Percentiles rank a stretch among this genome's conserved stretches.
These are phyloP conservation scores for Parambassis ranga DNA, from an alignment of 2,797 vertebrate species.

Conservation along the genomic window DNA sequence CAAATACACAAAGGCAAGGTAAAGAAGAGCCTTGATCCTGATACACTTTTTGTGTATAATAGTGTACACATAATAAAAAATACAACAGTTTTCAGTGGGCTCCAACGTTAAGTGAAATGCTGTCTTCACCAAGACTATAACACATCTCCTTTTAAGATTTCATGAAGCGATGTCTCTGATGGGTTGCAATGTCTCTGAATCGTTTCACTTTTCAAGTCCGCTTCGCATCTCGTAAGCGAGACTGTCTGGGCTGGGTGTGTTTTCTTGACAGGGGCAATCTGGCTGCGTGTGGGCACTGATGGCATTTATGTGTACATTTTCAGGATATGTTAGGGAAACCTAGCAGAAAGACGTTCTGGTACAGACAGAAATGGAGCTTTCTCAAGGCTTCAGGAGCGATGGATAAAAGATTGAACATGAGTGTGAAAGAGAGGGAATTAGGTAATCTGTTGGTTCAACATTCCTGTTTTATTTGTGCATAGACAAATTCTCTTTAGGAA, in stretches of 20 bases:
- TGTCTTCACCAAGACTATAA: constrained; percentile 41
- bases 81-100: constrained; percentile 37
- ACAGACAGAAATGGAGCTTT: constrained; percentile 66
- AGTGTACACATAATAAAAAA: constrained; percentile 27
- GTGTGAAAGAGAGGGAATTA: not conserved
- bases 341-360: constrained; percentile 64
- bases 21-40: constrained; percentile 7
- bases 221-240: constrained; percentile 54
- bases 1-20: too few relatives aligned
- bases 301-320: constrained; percentile 80
- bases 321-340: constrained; percentile 72
- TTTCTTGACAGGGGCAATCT: constrained; percentile 64
- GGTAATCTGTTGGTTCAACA: too few relatives aligned
- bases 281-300: constrained; percentile 71
- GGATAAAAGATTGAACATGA: constrained; percentile 50
- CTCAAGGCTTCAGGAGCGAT: constrained; percentile 34
- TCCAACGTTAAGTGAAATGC: constrained; percentile 45
- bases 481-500: too few relatives aligned
- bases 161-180: constrained; percentile 65
- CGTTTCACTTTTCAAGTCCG: constrained; percentile 69
- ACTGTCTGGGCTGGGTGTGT: constrained; percentile 54
- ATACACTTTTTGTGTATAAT: constrained; percentile 11
- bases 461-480: too few relatives aligned
- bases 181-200: constrained; percentile 61
- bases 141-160: constrained; percentile 70